Base-by-base conservation (phyloP, 2,888 invertebrate species). In the Horisme vitalbata region DNA sequence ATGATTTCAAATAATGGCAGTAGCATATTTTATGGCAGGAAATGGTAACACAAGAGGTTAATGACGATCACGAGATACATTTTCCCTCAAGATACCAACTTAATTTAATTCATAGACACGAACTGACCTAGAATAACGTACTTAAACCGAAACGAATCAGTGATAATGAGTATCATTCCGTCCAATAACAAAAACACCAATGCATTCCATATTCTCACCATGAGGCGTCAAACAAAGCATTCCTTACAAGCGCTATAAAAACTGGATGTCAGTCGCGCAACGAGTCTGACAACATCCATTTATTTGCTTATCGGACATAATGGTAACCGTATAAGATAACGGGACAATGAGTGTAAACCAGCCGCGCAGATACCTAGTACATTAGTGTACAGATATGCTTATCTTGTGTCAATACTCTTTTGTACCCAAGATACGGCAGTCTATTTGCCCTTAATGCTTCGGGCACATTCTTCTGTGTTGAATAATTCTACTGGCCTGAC, bases 341-440 rank as follows among this genome's bases (percentile, higher is more conserved):
- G 79, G 82, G 78, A 86, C 86, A 85, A 86, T 86, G 82, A 79
- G 81, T 79, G 77, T 83, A 79, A 75, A 78, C 75, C 79, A 72
- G 72, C 67, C 75, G 59, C 63, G 61, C 71, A 75, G 77, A 80
- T 73, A 74, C 67, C 68, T 76, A 81, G 73, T 72, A 79, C 80
- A 82, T 83, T 79, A 80, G 78, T 80, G 71, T 75, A 76, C 69
- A 78, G 86, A 87, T 86, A 87, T 61, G 79, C 79, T 86, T 88
- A 88, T 88, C 87, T 81, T 62, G 66, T 82, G 88, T 87, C 87
- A 88, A 87, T 88, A 88, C 81, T 83, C 88, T 85, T 87, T 88
- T 89, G 88, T 87, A 79, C 78, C 68, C 68, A 62, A 79, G 87
- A 87, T 86, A 88, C 75, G 81, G 79, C 71, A 83, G 80, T 75